A percentile compares a stretch with the other conserved stretches of the same genome.
phyloP scores from a whole-genome alignment of 2,113 vertebrate species.

The Phalacrocorax aristotelis region DNA sequence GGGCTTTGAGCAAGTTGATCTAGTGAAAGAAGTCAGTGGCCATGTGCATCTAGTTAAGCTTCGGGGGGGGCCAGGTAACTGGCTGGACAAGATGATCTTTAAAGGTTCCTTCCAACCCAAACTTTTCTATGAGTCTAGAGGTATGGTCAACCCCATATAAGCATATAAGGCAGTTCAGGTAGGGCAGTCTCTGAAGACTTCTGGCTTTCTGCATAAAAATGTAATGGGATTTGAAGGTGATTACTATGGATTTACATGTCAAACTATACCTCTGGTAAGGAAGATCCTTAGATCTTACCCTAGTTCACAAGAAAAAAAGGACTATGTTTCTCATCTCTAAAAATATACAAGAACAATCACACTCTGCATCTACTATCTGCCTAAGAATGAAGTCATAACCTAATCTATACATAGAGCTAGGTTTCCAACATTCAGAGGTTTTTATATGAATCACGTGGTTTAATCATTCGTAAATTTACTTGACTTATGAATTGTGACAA shows the following conservation, averaged over 20 bases:
- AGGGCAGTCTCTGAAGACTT: not conserved
- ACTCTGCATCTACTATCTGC: not conserved
- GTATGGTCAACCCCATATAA: not conserved
- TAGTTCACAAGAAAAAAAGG: not conserved
- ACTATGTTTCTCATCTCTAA: not conserved
- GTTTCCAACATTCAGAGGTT: not conserved
- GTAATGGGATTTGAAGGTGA: not conserved
- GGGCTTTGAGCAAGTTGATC: not conserved
- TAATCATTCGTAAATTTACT: not conserved
- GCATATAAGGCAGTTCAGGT: not conserved
- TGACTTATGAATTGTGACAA: not conserved
- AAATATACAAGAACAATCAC: not conserved
- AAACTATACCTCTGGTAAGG: not conserved
- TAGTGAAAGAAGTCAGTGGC: not conserved
- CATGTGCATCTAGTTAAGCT: not conserved
- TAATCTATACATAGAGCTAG: not conserved
- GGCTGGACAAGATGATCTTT: not conserved
- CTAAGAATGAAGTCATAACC: not conserved
- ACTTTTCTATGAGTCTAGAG: not conserved
- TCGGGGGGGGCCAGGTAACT: fast-evolving
- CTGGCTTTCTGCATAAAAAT: not conserved
- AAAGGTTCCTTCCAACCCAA: not conserved
- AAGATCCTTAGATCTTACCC: not conserved
- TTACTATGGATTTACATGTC: not conserved
- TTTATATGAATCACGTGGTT: not conserved